Base-by-base conservation (phyloP, 2,888 invertebrate species). In the Drosophila pseudotalamancana region DNA sequence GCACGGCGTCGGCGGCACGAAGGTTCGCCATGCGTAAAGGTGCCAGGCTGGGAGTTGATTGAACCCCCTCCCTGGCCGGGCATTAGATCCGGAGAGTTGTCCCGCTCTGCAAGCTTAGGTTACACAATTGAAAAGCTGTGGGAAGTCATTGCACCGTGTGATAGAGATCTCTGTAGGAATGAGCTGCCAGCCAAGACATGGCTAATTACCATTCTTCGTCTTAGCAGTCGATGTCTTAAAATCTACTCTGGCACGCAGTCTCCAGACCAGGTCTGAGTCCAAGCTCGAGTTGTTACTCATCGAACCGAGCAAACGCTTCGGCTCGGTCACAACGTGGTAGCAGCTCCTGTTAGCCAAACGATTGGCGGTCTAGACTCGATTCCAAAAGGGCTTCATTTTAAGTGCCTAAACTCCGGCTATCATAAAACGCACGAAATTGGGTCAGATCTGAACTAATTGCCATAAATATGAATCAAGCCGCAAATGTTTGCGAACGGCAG, bases 11-110 rank as follows among this genome's bases (percentile, higher is more conserved):
- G 57, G 11, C n/a, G 21, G 19, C n/a, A 56, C 53, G 51, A 39
- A 57, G 61, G 62, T 55, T 57, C 74, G 77, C 83, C 88, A 88
- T 89, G 89, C 89, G 89, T 89, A 88, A 89, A 89, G 89, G 89
- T 89, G 89, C 81, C 77, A 88, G 86, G 77, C 73, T 61, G 51
- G 23, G 76, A 72, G 72, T 77, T 77, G 77, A 77, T 77, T 77
- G 77, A 77, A 77, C 77, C 71, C 59, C 42, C 49, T 69, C 71
- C 57, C 61, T 62, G 75, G 60, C 74, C 57, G 49, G 59, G 51
- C 66, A 53, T 48, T 50, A 25, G 61, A 62, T 21, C 34, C 45
- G 34, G 27, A 25, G 37, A 27, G 37, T 14, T 37, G 27, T 37
- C 27, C 35, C 18, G 37, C 37, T 29, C 49, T 6, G 12, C 27